phyloP scores from a whole-genome alignment of 2,888 invertebrate species.

The Clivina fossor region DNA sequence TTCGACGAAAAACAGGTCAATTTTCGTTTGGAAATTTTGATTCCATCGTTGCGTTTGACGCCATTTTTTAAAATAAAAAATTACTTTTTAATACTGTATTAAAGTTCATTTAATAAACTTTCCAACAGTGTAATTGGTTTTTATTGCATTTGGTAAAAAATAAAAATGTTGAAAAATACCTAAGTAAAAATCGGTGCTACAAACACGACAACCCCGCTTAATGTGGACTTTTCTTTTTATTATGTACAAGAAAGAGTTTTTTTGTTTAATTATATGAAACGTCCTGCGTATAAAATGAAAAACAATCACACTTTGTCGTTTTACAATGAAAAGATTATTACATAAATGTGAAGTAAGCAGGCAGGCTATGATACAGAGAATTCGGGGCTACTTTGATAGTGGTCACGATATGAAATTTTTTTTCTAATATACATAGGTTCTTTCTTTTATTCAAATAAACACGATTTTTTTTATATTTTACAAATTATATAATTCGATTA shows the following conservation, averaged over 20 bases:
- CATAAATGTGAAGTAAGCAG: constrained; percentile 18
- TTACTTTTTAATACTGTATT: too few relatives aligned
- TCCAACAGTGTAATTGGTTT: too few relatives aligned
- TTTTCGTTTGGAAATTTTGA: too few relatives aligned
- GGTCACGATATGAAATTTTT: constrained; percentile 19
- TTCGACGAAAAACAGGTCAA: too few relatives aligned
- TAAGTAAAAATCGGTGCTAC: too few relatives aligned
- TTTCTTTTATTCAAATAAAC: constrained; percentile 23
- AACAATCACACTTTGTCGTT: constrained; percentile 27
- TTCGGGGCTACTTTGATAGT: constrained; percentile 16
- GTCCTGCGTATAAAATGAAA: constrained; percentile 31
- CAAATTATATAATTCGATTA: constrained; percentile 13
- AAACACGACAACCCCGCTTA: too few relatives aligned
- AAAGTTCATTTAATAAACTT: too few relatives aligned
- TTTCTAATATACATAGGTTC: constrained; percentile 29
- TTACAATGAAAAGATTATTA: constrained; percentile 15
- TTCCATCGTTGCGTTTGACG: too few relatives aligned
- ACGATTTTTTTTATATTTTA: constrained; percentile 18
- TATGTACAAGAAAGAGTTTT: constrained; percentile 30
- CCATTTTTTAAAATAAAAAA: too few relatives aligned
- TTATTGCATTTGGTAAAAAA: too few relatives aligned
- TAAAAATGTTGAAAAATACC: too few relatives aligned
- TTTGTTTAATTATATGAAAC: constrained; percentile 30
- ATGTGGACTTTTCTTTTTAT: constrained; percentile 33
- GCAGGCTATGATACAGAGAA: constrained; percentile 29